A percentile compares a stretch with the other conserved stretches of the same genome.
Evolutionary conservation across 1,140 invertebrate species (phyloP).

Genomic region (Lutraria rhynchaena): DNA sequence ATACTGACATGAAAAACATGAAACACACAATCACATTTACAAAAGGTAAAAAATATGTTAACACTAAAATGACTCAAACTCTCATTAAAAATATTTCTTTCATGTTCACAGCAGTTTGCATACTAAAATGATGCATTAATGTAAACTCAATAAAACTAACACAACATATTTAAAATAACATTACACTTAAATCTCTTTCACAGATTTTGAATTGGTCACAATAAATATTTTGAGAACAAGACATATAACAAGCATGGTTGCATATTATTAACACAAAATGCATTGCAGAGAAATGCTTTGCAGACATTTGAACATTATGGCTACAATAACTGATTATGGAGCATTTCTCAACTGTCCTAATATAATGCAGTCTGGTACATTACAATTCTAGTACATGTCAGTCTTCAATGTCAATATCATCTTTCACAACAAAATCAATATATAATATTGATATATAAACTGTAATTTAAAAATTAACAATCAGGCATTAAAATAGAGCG

Average conservation of each 20-base stretch:
- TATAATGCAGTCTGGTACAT: too few relatives aligned
- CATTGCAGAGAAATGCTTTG: background rate
- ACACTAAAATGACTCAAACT: conserved; percentile 22
- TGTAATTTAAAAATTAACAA: too few relatives aligned
- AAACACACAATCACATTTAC: too few relatives aligned
- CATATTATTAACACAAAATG: background rate
- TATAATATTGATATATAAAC: too few relatives aligned
- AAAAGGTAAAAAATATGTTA: conserved; percentile 49
- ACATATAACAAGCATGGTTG: conserved; percentile 16
- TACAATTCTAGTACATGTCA: too few relatives aligned
- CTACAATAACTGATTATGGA: too few relatives aligned
- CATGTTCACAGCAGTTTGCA: conserved; percentile 47
- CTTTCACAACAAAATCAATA: too few relatives aligned
- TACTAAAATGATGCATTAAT: conserved; percentile 25
- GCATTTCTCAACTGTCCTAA: too few relatives aligned
- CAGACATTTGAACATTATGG: conserved; percentile 11
- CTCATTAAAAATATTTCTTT: conserved; percentile 20
- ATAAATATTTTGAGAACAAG: conserved; percentile 15
- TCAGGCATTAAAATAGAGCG: too few relatives aligned
- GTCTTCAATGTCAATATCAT: too few relatives aligned
- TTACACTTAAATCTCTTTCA: conserved; percentile 1
- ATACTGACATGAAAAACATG: too few relatives aligned
- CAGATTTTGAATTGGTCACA: conserved; percentile 6
- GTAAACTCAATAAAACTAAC: conserved; percentile 31
- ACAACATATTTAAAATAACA: conserved; percentile 17